Evolutionary conservation across 64 coral and sea anemone species (phyloP).

Genomic region (Stylophora pistillata): DNA sequence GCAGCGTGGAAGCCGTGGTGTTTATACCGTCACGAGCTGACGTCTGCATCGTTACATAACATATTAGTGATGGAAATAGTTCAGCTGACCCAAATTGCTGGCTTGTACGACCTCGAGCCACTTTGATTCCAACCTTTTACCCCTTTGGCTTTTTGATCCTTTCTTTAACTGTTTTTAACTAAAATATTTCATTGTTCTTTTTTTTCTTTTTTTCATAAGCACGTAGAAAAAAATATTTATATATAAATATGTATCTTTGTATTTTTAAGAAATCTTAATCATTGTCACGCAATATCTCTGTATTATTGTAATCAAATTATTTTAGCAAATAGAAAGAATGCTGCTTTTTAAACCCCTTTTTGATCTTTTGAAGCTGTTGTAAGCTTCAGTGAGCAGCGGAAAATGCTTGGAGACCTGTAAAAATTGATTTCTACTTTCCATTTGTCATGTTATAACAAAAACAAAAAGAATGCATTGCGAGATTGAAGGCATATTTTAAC

Average conservation of each 20-base stretch:
- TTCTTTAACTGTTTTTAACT: neutral
- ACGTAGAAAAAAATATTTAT: too few species aligned
- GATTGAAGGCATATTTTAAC: neutral
- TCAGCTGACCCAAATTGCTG: neutral
- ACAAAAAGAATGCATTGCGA: neutral
- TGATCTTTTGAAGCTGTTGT: neutral
- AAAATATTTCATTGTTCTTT: neutral
- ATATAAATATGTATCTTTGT: neutral
- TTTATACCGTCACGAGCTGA: slow-evolving; percentile 17
- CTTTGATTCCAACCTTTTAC: neutral
- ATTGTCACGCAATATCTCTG: neutral
- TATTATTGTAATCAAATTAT: neutral
- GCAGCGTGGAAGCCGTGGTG: neutral
- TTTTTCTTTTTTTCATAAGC: neutral
- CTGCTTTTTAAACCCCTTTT: neutral
- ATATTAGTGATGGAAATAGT: neutral
- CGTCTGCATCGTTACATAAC: neutral
- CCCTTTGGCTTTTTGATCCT: too few species aligned
- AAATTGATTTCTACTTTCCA: neutral
- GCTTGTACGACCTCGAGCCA: too few species aligned
- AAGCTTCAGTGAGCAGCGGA: neutral
- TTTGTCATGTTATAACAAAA: neutral
- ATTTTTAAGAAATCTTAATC: neutral
- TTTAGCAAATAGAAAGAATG: neutral
- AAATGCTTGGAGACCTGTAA: neutral